Percentiles rank a stretch among this genome's conserved stretches.
These are phyloP conservation scores for Betta splendens DNA, from an alignment of 2,797 vertebrate species.

Conservation along the genomic window DNA sequence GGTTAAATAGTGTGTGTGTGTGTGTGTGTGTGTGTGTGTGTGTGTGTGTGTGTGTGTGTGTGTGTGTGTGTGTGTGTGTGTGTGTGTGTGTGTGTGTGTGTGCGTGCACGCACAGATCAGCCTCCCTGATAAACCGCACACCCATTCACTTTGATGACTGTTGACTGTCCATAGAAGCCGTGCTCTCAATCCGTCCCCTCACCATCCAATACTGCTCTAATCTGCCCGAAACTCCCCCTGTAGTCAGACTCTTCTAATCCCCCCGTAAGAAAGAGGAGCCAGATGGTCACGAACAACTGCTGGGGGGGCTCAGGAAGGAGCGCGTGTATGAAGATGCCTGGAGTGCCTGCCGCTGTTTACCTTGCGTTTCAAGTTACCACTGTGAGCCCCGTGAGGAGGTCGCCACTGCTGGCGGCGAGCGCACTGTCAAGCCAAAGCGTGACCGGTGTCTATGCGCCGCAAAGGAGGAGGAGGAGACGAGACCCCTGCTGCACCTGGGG, in stretches of 20 bases:
- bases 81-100: conserved; percentile 6
- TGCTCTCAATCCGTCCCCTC: conserved; percentile 68
- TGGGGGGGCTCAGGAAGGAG: conserved; percentile 62
- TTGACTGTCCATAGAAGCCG: conserved; percentile 52
- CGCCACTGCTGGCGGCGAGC: conserved; percentile 36
- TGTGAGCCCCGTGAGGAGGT: conserved; percentile 48
- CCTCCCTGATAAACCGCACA: conserved; percentile 15
- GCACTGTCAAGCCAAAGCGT: conserved; percentile 28
- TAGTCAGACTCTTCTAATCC: conserved; percentile 87
- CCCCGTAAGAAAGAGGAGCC: conserved; percentile 84
- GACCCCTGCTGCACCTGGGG: conserved; percentile 57
- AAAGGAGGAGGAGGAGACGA: no score
- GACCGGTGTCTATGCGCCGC: conserved; percentile 4
- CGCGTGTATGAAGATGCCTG: conserved; percentile 72
- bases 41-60: conserved; percentile 9
- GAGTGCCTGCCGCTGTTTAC: conserved; percentile 73
- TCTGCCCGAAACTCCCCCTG: conserved; percentile 76
- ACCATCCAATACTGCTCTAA: conserved; percentile 73
- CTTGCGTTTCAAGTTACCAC: conserved; percentile 78
- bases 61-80: conserved; percentile 12
- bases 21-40: conserved; percentile 4
- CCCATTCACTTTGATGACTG: conserved; percentile 58
- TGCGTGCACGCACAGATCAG: conserved; percentile 13
- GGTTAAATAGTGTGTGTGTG: conserved; percentile 33
- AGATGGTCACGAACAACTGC: conserved; percentile 88